Evolutionary conservation across 2,113 vertebrate genomes (phyloP).

Genomic region (Siphamia tubifer): DNA sequence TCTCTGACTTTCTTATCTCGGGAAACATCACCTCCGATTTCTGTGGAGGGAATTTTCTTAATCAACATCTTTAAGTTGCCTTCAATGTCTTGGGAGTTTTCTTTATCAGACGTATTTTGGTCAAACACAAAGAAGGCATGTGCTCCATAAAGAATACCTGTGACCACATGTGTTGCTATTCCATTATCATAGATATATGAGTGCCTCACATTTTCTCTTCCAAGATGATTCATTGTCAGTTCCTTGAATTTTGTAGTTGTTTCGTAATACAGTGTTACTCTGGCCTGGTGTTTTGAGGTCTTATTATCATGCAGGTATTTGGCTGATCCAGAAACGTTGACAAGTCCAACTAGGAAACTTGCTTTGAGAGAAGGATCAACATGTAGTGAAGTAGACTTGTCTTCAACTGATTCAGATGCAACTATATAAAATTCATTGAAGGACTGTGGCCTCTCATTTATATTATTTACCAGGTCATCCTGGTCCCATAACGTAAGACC

Average conservation of each 20-base stretch:
- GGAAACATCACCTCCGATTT: rapidly evolving
- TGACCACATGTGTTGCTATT: conserved; percentile 58
- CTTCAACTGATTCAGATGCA: conserved; percentile 13
- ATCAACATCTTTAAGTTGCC: no score
- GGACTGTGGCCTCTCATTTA: rapidly evolving
- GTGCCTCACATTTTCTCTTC: conserved; percentile 11
- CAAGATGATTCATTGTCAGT: neutral
- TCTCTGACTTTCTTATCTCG: conserved; percentile 17
- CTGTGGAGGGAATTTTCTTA: neutral
- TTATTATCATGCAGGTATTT: conserved; percentile 30
- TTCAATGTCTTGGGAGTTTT: conserved; percentile 7
- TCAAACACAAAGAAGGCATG: no score
- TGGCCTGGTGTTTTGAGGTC: conserved; percentile 29
- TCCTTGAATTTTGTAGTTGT: neutral
- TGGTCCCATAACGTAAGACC: conserved; percentile 57
- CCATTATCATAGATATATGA: conserved; percentile 11
- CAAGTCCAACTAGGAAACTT: conserved; percentile 9
- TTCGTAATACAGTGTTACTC: conserved; percentile 36
- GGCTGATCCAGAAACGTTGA: conserved; percentile 34
- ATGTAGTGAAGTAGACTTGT: conserved; percentile 31
- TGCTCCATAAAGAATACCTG: no score
- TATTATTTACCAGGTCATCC: neutral
- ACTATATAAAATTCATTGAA: neutral
- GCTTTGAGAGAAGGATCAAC: conserved; percentile 18
- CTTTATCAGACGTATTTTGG: conserved; percentile 32